Percentiles rank a stretch among this genome's conserved stretches.
phyloP scores from a whole-genome alignment of 2,888 invertebrate species.

The Agrochola litura region DNA sequence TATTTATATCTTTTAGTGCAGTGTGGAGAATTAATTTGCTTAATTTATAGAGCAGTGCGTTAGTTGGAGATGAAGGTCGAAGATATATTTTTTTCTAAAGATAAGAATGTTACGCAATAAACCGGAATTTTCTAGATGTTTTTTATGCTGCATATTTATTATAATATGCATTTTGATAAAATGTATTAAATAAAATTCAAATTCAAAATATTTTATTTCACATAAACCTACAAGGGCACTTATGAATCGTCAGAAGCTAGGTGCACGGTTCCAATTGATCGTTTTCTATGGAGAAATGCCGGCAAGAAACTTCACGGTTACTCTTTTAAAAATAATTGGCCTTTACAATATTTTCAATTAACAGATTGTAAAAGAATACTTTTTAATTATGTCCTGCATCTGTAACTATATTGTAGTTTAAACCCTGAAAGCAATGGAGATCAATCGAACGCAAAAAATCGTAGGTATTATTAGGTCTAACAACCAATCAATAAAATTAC shows the following conservation, averaged over 20 bases:
- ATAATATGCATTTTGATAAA: background rate
- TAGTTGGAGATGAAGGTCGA: constrained; percentile 8
- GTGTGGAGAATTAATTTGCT: constrained; percentile 58
- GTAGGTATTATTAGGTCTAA: no score
- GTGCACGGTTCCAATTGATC: no score
- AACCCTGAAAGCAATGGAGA: background rate
- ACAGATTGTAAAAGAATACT: background rate
- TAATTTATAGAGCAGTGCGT: constrained; percentile 48
- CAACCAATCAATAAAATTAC: background rate
- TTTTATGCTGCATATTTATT: background rate
- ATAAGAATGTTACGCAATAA: background rate
- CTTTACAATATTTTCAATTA: no score
- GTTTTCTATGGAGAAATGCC: no score
- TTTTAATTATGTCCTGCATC: background rate
- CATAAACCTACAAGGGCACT: no score
- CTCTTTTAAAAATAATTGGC: no score
- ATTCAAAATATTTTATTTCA: no score
- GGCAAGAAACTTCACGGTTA: no score
- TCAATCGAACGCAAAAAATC: background rate
- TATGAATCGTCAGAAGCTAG: no score
- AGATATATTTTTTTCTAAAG: constrained; percentile 12
- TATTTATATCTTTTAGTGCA: constrained; percentile 62
- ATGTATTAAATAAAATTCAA: no score
- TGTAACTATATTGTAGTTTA: background rate
- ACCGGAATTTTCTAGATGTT: background rate